Evolutionary conservation across 2,113 vertebrate species (phyloP), one percentile per base, ranked within the genome.

Genomic region (Tachuris rubrigastra): DNA sequence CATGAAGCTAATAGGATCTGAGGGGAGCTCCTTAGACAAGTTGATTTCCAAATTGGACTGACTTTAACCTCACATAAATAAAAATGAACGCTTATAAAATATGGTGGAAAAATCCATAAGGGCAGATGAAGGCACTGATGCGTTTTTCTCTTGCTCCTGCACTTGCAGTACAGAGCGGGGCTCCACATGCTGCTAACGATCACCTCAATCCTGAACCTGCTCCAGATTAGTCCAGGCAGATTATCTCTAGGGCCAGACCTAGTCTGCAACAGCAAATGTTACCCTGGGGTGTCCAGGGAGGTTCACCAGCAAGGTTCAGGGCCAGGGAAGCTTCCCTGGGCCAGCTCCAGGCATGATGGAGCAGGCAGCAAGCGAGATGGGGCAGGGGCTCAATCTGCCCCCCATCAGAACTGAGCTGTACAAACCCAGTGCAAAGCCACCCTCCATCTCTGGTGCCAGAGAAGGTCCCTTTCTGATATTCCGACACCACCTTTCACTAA

Each of bases 41-140:
- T 86, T 93, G 95, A 96, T 97, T 97, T 95, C 90, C 96, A 97
- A 96, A 97, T 85, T 68, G 90, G 91, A 90, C 87, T 95, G 96
- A 96, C 95, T 96, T 96, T 93, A 96, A 93, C 90, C 90, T 89
- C 92, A 94, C 91, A 95, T 93, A 96, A 94, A 96, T 93, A 94
- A 97, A 96, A 95, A 87, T 89, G 95, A 95, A 95, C 3, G 4
- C 49, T 96, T 95, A 89, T 73, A 95, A 95, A 96, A 95, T 66
- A 96, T 28, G 79, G 93, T 90, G 87, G 93, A 93, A 90, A 97
- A 97, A 97, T 91, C 90, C 92, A 72, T 92, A 76, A 85, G 68
- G 94, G 87, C 93, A 88, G 83, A 84, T 65, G 71, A 96, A 96
- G 53, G 81, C 77, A 74, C 0, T 72, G 86, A 94, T 77, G 92